Conservation (phyloP, 2,797 vertebrate genomes). For the Fundulus diaphanus region DNA sequence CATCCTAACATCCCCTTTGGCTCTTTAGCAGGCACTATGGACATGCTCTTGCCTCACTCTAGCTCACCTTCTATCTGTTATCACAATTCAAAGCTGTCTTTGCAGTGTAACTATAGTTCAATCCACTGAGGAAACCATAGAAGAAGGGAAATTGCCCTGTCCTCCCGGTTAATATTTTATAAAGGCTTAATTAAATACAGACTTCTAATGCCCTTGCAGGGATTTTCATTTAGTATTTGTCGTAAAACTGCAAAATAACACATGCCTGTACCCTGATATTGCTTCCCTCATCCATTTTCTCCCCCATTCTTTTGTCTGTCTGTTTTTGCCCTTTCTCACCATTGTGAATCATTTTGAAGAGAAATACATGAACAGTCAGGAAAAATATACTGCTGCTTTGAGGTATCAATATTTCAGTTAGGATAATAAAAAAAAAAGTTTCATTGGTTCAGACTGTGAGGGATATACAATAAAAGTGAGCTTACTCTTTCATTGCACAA, state of each 20-base stretch:
- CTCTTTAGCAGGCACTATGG: constrained; percentile 61
- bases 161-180: constrained; percentile 83
- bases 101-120: constrained; percentile 66
- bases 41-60: constrained; percentile 37
- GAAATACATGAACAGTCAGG: constrained; percentile 73
- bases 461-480: constrained; percentile 63
- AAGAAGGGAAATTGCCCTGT: constrained; percentile 71
- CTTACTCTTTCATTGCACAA: constrained; percentile 43
- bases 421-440: constrained; percentile 76
- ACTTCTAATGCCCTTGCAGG: constrained; percentile 79
- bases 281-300: constrained; percentile 63
- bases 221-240: constrained; percentile 85
- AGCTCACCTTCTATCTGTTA: constrained; percentile 58
- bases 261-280: constrained; percentile 74
- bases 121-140: constrained; percentile 71
- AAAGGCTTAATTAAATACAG: constrained; percentile 85
- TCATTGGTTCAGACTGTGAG: constrained; percentile 58
- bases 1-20: constrained; percentile 69
- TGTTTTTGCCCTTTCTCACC: constrained; percentile 60
- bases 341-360: constrained; percentile 76
- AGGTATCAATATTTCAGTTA: constrained; percentile 84
- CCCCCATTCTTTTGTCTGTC: constrained; percentile 53
- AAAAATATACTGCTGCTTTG: constrained; percentile 74
- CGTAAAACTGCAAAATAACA: constrained; percentile 81
- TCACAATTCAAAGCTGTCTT: constrained; percentile 73